A percentile compares a stretch with the other conserved stretches of the same genome.
Conservation (phyloP, 2,888 invertebrate species). For the Yponomeuta malinellus region DNA sequence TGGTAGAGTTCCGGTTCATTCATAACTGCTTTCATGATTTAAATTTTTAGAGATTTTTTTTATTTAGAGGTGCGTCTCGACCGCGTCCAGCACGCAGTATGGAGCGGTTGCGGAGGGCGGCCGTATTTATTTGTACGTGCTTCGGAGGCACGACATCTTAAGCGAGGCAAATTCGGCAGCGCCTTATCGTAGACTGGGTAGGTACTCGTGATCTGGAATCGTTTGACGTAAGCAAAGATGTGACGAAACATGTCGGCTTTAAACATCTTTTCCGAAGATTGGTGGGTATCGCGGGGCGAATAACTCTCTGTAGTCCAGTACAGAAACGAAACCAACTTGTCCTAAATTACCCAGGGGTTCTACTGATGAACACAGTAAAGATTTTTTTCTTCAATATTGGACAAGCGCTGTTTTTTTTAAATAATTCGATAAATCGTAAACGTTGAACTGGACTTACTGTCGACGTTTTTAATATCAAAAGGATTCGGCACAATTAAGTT, state of each 20-base stretch:
- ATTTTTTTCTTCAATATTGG: too few species aligned
- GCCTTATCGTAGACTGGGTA: background rate
- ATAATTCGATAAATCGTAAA: too few species aligned
- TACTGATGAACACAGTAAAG: too few species aligned
- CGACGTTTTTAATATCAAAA: too few species aligned
- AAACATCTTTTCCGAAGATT: too few species aligned
- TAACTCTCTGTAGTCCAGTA: too few species aligned
- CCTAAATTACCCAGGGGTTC: too few species aligned
- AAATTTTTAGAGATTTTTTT: slow-evolving; percentile 20
- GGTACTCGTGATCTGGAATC: background rate
- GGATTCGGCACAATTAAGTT: too few species aligned
- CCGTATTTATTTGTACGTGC: slow-evolving; percentile 59
- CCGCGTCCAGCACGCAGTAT: slow-evolving; percentile 53
- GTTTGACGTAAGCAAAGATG: background rate
- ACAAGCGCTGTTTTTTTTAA: too few species aligned
- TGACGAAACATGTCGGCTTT: background rate
- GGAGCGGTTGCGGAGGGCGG: slow-evolving; percentile 34
- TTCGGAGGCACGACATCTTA: background rate
- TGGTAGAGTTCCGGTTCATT: slow-evolving; percentile 81
- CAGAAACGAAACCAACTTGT: too few species aligned
- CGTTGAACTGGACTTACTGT: too few species aligned
- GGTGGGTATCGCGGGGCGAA: too few species aligned
- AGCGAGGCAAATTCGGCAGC: slow-evolving; percentile 4
- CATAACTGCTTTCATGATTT: slow-evolving; percentile 52
- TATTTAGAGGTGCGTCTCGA: slow-evolving; percentile 22